Percentiles rank a stretch among this genome's conserved stretches.
phyloP scores from a whole-genome alignment of 2,797 vertebrate species.

The Sarcophilus harrisii region DNA sequence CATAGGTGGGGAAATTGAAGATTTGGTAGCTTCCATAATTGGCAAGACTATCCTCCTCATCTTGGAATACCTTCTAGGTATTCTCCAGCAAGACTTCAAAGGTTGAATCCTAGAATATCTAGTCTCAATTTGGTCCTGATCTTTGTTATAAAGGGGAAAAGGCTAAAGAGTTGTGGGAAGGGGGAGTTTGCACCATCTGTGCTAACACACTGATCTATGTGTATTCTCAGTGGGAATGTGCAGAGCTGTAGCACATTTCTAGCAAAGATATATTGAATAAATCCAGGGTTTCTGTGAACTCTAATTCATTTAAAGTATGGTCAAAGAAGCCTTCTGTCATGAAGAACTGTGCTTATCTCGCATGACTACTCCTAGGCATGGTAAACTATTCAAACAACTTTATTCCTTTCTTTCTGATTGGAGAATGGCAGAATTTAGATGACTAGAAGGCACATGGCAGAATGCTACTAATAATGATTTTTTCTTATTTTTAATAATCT shows the following conservation, averaged over 20 bases:
- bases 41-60: neutral
- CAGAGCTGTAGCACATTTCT: neutral
- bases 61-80: neutral
- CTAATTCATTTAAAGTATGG: neutral
- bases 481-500: neutral
- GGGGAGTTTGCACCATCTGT: neutral
- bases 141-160: neutral
- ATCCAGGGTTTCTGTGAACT: neutral
- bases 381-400: neutral
- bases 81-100: neutral
- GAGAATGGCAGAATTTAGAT: neutral
- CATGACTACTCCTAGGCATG: neutral
- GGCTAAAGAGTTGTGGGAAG: neutral
- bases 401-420: constrained; percentile 21
- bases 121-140: neutral
- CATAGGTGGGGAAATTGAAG: neutral
- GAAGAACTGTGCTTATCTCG: neutral
- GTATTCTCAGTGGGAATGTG: neutral
- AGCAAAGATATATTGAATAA: neutral
- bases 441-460: neutral
- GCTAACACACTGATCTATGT: neutral
- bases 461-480: neutral
- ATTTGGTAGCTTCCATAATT: neutral
- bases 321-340: constrained; percentile 5
- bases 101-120: neutral